Conservation (phyloP, 2,888 invertebrate genomes). For the Clepsis dumicolana region DNA sequence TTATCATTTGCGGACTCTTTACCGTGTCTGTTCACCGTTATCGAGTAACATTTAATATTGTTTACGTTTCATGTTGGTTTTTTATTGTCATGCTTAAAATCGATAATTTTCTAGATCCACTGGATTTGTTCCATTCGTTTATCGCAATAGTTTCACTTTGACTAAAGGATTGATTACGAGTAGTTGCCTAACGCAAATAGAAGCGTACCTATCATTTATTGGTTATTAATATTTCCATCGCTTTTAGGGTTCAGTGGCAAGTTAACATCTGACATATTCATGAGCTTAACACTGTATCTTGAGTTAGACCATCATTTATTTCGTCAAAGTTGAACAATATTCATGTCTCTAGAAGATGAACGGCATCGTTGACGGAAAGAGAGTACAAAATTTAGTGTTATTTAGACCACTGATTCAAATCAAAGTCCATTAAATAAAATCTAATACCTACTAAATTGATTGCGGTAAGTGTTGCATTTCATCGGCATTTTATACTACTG, state of each 20-base stretch:
- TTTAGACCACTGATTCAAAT: too few species aligned
- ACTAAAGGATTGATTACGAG: slow-evolving; percentile 13
- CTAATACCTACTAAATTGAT: too few species aligned
- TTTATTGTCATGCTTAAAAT: slow-evolving; percentile 30
- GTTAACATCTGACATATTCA: not conserved
- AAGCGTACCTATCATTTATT: slow-evolving; percentile 11
- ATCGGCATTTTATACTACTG: too few species aligned
- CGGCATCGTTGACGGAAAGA: too few species aligned
- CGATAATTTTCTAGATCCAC: slow-evolving; percentile 17
- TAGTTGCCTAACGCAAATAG: not conserved
- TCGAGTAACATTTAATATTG: slow-evolving; percentile 30
- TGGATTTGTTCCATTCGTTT: slow-evolving; percentile 20
- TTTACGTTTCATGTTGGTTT: slow-evolving; percentile 28
- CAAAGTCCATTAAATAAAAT: too few species aligned
- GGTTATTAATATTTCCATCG: slow-evolving; percentile 13
- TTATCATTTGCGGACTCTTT: slow-evolving; percentile 43
- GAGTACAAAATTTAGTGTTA: too few species aligned
- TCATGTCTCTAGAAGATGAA: too few species aligned
- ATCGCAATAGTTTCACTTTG: slow-evolving; percentile 19
- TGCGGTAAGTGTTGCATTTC: too few species aligned
- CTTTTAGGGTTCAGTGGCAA: slow-evolving; percentile 1
- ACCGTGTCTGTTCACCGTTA: slow-evolving; percentile 37
- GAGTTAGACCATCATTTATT: not conserved
- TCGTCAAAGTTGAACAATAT: not conserved
- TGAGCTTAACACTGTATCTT: not conserved